Conservation (phyloP, 1,140 invertebrate species). For the Macrobrachium nipponense region DNA sequence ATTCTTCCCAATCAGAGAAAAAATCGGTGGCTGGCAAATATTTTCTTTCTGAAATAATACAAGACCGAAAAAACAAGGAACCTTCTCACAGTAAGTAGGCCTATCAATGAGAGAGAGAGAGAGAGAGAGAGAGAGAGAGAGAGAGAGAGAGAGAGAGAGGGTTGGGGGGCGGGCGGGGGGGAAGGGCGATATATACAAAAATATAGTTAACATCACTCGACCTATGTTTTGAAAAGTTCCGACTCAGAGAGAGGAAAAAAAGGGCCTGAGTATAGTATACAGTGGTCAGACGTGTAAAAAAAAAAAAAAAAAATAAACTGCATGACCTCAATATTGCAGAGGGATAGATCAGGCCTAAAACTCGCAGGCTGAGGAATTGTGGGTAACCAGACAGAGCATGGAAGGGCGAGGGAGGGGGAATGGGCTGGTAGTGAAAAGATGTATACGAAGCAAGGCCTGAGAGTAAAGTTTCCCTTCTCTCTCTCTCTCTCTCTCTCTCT, state of each 20-base stretch:
- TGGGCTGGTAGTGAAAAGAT: background rate
- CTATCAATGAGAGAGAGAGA: background rate
- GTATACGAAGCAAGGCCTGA: background rate
- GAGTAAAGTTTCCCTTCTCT: background rate
- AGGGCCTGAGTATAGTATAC: too few species aligned
- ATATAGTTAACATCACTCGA: background rate
- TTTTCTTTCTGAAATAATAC: too few species aligned
- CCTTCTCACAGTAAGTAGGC: background rate
- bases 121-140: background rate
- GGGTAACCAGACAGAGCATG: background rate
- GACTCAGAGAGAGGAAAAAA: background rate
- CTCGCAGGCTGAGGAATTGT: too few species aligned
- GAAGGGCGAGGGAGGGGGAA: background rate
- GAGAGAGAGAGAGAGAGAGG: background rate
- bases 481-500: background rate
- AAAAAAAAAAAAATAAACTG: too few species aligned
- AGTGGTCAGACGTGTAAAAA: too few species aligned
- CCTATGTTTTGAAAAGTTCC: background rate
- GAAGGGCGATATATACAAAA: background rate
- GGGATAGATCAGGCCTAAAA: too few species aligned
- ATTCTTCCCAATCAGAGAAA: background rate
- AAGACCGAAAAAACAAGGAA: too few species aligned
- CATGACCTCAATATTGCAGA: too few species aligned
- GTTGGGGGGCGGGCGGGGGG: background rate
- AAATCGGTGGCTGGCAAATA: background rate